Base-by-base conservation (phyloP, 2,797 vertebrate species). In the Rhincodon typus region DNA sequence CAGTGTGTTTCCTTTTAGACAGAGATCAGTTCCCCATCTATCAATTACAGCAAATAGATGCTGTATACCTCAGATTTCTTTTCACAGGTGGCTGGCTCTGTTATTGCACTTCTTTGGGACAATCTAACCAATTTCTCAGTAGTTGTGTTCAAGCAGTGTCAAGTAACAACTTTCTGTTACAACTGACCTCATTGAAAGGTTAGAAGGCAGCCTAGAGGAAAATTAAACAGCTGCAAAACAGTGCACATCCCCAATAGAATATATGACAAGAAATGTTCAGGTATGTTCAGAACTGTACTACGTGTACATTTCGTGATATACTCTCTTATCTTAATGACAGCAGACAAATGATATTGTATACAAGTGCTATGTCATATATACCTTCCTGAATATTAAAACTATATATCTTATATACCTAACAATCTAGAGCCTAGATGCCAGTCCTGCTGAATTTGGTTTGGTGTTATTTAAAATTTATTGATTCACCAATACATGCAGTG, bases 121-220 rank as follows among this genome's bases (percentile, higher is more conserved):
- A 94, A 70, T 72, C 93, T 69, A 94, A 72, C 46, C 69, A 95
- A 95, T 95, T 95, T 77, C 94, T 72, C 72, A 72, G 46, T 27
- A 34, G 70, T 30, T 34, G 25, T 50, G 30, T 74, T 95, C 42
- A 53, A 53, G 42, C 42, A 72, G 30, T 57, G 94, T 95, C 69
- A 74, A 95, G 15, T n/a, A 95, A 62, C 57, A 62, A 50, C 70
- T 77, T 95, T 72, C 94, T 77, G 46, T 74, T 95, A 34, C 69
- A 77, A 77, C 46, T 95, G 94, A 77, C 70, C 94, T 95, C 42
- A 95, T n/a, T 27, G 53, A 72, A 72, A 94, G 69, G 94, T 95
- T 95, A 57, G 94, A 74, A 95, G 46, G 94, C 94, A 95, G 70
- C 46, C 94, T 53, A n/a, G 94, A 95, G 94, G 94, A 95, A 95